These are phyloP conservation scores for Ditylenchus dipsaci DNA, from an alignment of 1,140 invertebrate genomes.

Conservation along the genomic window DNA sequence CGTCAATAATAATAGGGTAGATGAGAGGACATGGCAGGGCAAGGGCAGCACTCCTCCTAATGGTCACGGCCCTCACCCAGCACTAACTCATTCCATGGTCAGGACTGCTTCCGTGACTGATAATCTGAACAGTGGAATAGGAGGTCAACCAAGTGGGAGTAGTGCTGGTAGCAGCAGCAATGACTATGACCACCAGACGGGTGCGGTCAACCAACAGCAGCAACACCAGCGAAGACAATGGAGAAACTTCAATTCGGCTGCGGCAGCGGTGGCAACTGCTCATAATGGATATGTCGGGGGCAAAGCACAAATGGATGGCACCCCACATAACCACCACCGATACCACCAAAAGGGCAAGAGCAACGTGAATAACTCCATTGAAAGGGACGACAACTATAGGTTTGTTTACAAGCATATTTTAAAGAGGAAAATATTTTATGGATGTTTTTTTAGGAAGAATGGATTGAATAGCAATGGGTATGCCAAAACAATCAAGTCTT, in stretches of 20 bases:
- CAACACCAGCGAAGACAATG: background rate
- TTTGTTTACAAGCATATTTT: too few species aligned
- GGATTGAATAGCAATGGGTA: background rate
- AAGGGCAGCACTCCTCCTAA: background rate
- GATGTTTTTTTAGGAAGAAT: background rate
- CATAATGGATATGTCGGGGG: too few species aligned
- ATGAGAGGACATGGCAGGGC: background rate
- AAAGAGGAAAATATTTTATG: background rate
- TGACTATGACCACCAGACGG: background rate
- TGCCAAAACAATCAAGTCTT: constrained; percentile 1
- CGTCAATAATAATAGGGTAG: background rate
- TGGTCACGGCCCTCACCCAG: background rate
- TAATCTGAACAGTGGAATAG: background rate
- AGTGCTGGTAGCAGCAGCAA: background rate
- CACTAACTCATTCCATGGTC: background rate
- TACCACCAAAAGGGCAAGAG: background rate
- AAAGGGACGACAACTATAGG: background rate
- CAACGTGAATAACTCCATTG: background rate
- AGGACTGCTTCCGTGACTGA: background rate
- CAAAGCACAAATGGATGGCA: background rate
- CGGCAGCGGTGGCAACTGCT: background rate
- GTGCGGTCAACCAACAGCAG: background rate
- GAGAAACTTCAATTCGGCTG: background rate
- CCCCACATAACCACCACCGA: background rate
- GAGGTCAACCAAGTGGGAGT: background rate